Evolutionary conservation across 35 echinoderm and acorn worm genomes (phyloP), one percentile per base, ranked within the genome.

Genomic region (Chiridota heheva): DNA sequence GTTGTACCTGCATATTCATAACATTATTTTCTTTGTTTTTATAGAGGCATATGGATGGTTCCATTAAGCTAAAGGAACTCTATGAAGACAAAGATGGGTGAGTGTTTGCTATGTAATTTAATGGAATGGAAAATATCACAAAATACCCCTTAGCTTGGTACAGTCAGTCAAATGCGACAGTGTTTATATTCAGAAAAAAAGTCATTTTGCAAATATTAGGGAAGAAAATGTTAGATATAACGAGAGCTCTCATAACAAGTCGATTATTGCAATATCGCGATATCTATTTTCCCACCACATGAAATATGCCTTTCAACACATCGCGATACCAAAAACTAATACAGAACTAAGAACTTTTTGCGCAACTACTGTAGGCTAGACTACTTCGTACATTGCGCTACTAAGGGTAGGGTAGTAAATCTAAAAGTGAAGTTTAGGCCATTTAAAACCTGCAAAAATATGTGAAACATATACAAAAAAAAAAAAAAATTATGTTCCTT

Each of bases 1-100:
- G 33, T 28, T 51, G n/a, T 29, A 53, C n/a, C 35, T 72, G 7
- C 15, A 65, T 65, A 8, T 29, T 18, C 13, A 65, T 18, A 65
- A 31, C 15, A 65, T 15, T 65, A 10, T 15, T 40, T 31, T 27
- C 16, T 40, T 68, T 58, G 59, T 77, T 44, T 45, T 84, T 80
- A 6, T 71, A 97, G 93, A 82, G 81, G 51, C 72, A 82, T 66
- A 82, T 81, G 49, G 84, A 97, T 26, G 46, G 70, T 36, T 84
- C 93, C 7, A 27, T 38, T 24, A 91, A 64, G 16, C 49, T 97
- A 36, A 77, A 59, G 36, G 93, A 97, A 20, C 72, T 97, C 0
- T 97, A 97, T 81, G 88, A 97, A 81, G 93, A 97, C 55, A 97
- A 88, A 73, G 93, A 97, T 97, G 93, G 89, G 93, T 97, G 80